Percentiles rank a stretch among this genome's conserved stretches.
phyloP scores from a whole-genome alignment of 2,888 invertebrate species.

The Trissonchulus sp. region DNA sequence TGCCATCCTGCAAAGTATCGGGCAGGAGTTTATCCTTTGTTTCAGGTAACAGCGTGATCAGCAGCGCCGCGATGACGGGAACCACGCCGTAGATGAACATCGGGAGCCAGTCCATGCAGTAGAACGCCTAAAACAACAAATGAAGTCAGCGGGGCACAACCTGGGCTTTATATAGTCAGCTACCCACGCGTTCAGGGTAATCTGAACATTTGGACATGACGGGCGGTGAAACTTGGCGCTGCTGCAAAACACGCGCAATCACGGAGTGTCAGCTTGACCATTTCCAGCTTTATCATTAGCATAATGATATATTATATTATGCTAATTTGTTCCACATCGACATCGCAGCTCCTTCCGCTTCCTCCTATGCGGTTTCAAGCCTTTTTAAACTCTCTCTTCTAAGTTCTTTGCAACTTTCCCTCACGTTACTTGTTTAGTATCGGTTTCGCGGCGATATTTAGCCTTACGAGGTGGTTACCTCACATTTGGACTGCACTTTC shows the following conservation, averaged over 20 bases:
- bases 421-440: slow-evolving; percentile 66
- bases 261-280: no score
- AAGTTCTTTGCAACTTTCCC: slow-evolving; percentile 68
- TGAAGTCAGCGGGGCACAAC: no score
- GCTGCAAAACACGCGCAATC: no score
- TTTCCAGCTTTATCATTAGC: no score
- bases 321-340: no score
- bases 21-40: background rate
- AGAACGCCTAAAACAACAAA: background rate
- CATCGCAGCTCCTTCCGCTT: slow-evolving; percentile 53
- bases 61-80: background rate
- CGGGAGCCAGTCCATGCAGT: background rate
- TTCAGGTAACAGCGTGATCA: background rate
- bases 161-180: no score
- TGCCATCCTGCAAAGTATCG: background rate
- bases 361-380: slow-evolving; percentile 58
- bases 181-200: no score
- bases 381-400: slow-evolving; percentile 64
- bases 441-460: slow-evolving; percentile 64
- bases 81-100: background rate
- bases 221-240: no score
- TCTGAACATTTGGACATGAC: no score
- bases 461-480: slow-evolving; percentile 61
- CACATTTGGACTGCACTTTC: slow-evolving; percentile 63
- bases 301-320: no score